Conservation (phyloP, 2,888 invertebrate genomes). For the Chesias legatella region DNA sequence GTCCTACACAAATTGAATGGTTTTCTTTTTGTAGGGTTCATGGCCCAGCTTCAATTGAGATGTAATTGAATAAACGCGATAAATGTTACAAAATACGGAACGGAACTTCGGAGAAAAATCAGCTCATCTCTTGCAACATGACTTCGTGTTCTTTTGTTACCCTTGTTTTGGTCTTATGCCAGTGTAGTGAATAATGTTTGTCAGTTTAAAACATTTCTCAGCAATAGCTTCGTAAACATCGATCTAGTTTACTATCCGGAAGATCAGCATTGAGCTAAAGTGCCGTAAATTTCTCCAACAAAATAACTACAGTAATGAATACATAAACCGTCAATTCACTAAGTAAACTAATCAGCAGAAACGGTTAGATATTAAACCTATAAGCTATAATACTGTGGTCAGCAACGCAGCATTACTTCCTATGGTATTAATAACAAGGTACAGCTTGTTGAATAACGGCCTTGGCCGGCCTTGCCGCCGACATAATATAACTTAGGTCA, state of each 20-base stretch:
- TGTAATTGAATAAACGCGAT: slow-evolving; percentile 56
- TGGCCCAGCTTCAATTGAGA: slow-evolving; percentile 56
- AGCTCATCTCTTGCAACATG: no score
- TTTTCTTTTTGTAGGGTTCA: slow-evolving; percentile 57
- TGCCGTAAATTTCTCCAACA: slow-evolving; percentile 1
- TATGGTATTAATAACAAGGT: slow-evolving; percentile 19
- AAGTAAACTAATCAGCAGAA: slow-evolving; percentile 21
- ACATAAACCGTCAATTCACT: slow-evolving; percentile 12
- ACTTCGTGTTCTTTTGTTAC: no score
- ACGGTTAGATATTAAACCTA: slow-evolving; percentile 16
- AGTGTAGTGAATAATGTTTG: no score
- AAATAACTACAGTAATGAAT: neutral
- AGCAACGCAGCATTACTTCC: slow-evolving; percentile 12
- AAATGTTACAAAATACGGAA: slow-evolving; percentile 4
- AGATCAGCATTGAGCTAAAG: slow-evolving; percentile 4
- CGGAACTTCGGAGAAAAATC: neutral
- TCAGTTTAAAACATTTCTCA: no score
- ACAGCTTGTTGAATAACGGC: slow-evolving; percentile 47
- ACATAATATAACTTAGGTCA: slow-evolving; percentile 42
- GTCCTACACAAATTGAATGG: slow-evolving; percentile 63
- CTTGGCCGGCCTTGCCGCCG: slow-evolving; percentile 71
- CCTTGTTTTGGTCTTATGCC: no score
- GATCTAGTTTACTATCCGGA: neutral
- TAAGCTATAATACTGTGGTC: slow-evolving; percentile 15
- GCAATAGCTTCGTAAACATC: no score